Base-by-base conservation (phyloP, 2,113 vertebrate species). In the Lophochroa leadbeateri region DNA sequence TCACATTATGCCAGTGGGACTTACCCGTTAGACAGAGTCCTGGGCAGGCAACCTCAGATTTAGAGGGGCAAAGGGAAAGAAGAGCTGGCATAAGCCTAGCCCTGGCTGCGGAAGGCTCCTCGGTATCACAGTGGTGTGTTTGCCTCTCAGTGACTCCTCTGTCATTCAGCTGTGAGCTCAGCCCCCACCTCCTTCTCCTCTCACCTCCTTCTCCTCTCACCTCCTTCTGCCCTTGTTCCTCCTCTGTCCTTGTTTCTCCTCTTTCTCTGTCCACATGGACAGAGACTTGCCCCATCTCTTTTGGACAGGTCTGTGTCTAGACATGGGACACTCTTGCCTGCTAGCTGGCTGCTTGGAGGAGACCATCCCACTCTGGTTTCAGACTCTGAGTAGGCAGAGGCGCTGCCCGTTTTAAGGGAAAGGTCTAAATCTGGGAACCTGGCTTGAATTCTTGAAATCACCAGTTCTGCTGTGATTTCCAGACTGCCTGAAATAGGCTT, bases 51-150 rank as follows among this genome's bases (percentile, higher is more conserved):
- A 87, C 13, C 19, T 79, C 21, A 4, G 65, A 50, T 90, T 86
- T 76, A 77, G 49, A 57, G 57, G 33, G 55, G 9, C 24, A 63
- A 65, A 86, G 20, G 29, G 63, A 61, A 31, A 16, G 46, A 21
- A 76, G 13, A 82, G 6, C 19, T 63, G 87, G 14, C 10, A 9
- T 3, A 11, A 50, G 28, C 10, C 16, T 67, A 50, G 27, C 21
- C 8, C 29, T 35, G 69, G 19, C 25, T 35, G 39, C 23, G 41
- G 53, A 49, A 41, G 23, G 47, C 16, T 61, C 16, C 37, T 52
- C 0, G 0, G 14, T 61, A 41, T 29, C 46, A 53, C 28, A 31
- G 37, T 4, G 28, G 7, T 19, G n/a, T 44, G 46, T 67, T 76
- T 72, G 25, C 35, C 33, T 82, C 67, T 65, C 1, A 0, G 39